These are phyloP conservation scores for Eilema sororculum DNA, from an alignment of 2,888 invertebrate species.

Conservation along the genomic window DNA sequence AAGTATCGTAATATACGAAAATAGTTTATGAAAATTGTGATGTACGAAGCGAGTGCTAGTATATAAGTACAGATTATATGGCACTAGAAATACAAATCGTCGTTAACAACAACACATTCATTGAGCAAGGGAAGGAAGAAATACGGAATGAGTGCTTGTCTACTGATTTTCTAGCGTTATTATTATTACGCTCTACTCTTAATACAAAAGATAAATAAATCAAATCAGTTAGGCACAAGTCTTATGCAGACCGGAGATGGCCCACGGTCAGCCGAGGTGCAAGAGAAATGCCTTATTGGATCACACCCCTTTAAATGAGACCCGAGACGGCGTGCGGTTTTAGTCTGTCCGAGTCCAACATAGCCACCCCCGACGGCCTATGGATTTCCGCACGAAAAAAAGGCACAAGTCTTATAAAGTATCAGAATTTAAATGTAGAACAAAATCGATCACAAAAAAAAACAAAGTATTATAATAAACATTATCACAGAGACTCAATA, in stretches of 20 bases:
- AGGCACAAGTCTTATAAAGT: slow-evolving; percentile 25
- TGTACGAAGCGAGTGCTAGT: slow-evolving; percentile 51
- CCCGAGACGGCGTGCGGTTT: too few species aligned
- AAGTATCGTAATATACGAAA: slow-evolving; percentile 5
- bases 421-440: slow-evolving; percentile 28
- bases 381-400: too few species aligned
- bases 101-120: slow-evolving; percentile 43
- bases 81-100: slow-evolving; percentile 70
- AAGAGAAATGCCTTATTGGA: too few species aligned
- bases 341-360: too few species aligned
- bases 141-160: slow-evolving; percentile 30
- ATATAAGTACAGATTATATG: slow-evolving; percentile 73
- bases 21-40: slow-evolving; percentile 48
- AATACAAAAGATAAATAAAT: slow-evolving; percentile 18
- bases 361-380: too few species aligned
- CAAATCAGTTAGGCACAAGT: slow-evolving; percentile 25
- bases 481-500: slow-evolving; percentile 75
- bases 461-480: slow-evolving; percentile 57
- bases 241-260: slow-evolving; percentile 7
- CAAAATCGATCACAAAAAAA: slow-evolving; percentile 54
- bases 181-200: slow-evolving; percentile 20
- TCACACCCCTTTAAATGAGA: too few species aligned
- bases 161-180: slow-evolving; percentile 31
- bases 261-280: too few species aligned
- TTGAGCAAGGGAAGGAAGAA: slow-evolving; percentile 63